Conservation (phyloP, 1,140 invertebrate species). For the Drosophila carrolli region DNA sequence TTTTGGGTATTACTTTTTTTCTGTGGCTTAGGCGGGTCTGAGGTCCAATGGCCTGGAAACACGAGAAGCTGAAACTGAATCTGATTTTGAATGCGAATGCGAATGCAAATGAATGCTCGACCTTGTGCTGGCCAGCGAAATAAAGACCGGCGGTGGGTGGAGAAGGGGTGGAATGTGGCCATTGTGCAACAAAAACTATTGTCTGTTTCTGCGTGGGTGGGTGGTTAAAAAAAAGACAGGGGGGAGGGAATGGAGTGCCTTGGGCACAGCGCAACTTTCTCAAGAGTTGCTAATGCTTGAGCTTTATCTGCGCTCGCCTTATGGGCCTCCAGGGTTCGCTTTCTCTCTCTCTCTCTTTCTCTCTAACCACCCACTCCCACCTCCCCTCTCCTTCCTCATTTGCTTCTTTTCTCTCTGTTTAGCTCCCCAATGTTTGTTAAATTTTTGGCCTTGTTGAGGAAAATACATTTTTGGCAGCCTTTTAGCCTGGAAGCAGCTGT, state of each 20-base stretch:
- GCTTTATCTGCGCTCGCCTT: constrained; percentile 70
- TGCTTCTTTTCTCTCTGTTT: constrained; percentile 1
- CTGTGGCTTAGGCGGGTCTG: no score
- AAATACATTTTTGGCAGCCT: constrained; percentile 60
- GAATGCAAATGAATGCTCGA: constrained; percentile 67
- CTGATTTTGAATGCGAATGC: constrained; percentile 44
- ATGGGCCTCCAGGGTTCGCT: constrained; percentile 67
- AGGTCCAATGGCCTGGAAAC: constrained; percentile 19
- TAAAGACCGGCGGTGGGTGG: not conserved
- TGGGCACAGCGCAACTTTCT: constrained; percentile 65
- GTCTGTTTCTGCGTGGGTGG: constrained; percentile 13
- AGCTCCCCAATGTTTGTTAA: constrained; percentile 54
- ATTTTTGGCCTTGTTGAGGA: constrained; percentile 64
- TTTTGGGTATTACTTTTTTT: constrained; percentile 10
- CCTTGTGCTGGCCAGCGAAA: constrained; percentile 29
- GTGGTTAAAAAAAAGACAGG: constrained; percentile 5
- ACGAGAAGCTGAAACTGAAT: constrained; percentile 25
- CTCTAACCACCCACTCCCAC: not conserved
- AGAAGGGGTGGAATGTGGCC: not conserved
- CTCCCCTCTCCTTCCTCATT: not conserved
- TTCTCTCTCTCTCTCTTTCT: constrained; percentile 2
- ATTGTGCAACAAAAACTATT: constrained; percentile 43
- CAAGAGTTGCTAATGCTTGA: constrained; percentile 71
- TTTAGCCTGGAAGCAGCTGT: constrained; percentile 23
- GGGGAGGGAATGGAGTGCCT: constrained; percentile 25